These are phyloP conservation scores for Litoditis marina DNA, from an alignment of 2,888 invertebrate species.

Conservation along the genomic window DNA sequence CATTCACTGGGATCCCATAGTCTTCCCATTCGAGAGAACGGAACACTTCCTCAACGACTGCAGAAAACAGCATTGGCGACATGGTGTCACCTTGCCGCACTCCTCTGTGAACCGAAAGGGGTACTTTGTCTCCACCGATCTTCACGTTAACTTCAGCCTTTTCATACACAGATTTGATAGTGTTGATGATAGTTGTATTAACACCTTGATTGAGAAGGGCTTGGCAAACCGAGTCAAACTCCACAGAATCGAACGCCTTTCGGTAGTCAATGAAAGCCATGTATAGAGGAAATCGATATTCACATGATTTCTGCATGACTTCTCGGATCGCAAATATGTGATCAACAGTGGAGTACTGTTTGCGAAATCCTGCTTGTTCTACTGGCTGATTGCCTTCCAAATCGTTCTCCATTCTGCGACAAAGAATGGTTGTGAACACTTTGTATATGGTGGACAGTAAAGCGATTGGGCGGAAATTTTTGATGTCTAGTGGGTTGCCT, in stretches of 20 bases:
- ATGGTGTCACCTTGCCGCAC: slow-evolving; percentile 16
- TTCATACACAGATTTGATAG: neutral
- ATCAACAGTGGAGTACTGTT: slow-evolving; percentile 13
- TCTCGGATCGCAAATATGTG: slow-evolving; percentile 12
- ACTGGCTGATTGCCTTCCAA: slow-evolving; percentile 7
- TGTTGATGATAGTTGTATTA: neutral
- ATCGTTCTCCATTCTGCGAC: neutral
- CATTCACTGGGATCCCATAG: slow-evolving; percentile 21
- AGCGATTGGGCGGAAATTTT: slow-evolving; percentile 25
- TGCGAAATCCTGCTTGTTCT: slow-evolving; percentile 8
- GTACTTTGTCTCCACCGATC: neutral
- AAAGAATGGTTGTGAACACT: neutral
- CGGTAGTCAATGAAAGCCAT: slow-evolving; percentile 22
- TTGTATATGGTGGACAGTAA: slow-evolving; percentile 16
- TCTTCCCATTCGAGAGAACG: slow-evolving; percentile 18
- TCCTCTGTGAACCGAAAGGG: slow-evolving; percentile 7
- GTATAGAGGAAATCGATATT: slow-evolving; percentile 22
- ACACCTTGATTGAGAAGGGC: slow-evolving; percentile 10
- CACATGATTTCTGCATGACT: slow-evolving; percentile 1
- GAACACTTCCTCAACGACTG: slow-evolving; percentile 19
- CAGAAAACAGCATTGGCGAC: slow-evolving; percentile 20
- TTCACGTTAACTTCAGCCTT: neutral
- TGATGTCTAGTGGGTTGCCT: slow-evolving; percentile 9
- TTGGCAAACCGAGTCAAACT: slow-evolving; percentile 10
- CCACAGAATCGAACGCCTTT: slow-evolving; percentile 23